Conservation (phyloP, 2,797 vertebrate genomes). For the Clarias platycephalus region DNA sequence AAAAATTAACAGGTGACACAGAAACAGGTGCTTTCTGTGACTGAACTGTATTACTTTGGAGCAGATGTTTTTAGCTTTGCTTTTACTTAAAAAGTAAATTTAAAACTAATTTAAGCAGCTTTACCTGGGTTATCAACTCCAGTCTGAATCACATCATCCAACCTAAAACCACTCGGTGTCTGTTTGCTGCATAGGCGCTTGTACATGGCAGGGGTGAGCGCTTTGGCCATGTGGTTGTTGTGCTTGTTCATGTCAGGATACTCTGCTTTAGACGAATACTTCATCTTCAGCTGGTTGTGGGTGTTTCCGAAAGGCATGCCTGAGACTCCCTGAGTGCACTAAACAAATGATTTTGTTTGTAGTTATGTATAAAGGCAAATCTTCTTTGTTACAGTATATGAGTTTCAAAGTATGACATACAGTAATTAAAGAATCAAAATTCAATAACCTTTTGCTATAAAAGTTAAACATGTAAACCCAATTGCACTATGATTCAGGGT, state of each 20-base stretch:
- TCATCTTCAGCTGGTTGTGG: conserved; percentile 89
- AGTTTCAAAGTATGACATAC: no score
- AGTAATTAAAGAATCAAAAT: no score
- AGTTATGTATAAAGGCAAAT: no score
- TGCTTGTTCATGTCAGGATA: conserved; percentile 88
- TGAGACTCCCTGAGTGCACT: conserved; percentile 61
- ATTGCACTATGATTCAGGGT: no score
- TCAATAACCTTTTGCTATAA: no score
- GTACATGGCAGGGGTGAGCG: conserved; percentile 85
- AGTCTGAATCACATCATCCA: conserved; percentile 95
- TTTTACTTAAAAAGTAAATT: not conserved
- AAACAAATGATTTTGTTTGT: not conserved
- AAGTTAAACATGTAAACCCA: no score
- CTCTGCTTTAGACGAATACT: conserved; percentile 76
- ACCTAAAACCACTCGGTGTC: conserved; percentile 87
- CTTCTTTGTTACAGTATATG: no score
- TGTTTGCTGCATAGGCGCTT: conserved; percentile 80
- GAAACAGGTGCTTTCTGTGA: no score
- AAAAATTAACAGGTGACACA: no score
- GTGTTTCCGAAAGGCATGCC: conserved; percentile 93
- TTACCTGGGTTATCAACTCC: conserved; percentile 97
- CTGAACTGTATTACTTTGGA: no score
- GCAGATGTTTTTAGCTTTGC: no score
- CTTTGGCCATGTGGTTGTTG: conserved; percentile 96
- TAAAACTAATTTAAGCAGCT: conserved; percentile 17